Evolutionary conservation across 2,113 vertebrate genomes (phyloP).

Genomic region (Vombatus ursinus): DNA sequence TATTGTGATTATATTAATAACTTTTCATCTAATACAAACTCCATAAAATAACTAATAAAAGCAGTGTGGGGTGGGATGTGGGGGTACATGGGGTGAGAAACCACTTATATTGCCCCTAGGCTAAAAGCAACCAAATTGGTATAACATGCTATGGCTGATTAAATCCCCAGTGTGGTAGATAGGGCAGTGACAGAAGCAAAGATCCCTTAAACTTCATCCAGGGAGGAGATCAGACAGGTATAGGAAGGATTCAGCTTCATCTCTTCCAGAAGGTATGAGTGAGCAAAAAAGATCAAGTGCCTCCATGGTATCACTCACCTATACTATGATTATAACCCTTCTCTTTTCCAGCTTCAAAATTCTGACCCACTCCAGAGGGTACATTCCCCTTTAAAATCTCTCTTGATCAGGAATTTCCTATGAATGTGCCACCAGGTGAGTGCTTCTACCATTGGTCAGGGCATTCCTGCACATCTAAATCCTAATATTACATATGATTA

Average conservation of each 20-base stretch:
- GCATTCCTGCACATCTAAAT: background rate
- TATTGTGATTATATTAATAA: background rate
- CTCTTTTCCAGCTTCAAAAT: background rate
- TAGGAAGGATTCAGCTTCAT: background rate
- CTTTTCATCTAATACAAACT: background rate
- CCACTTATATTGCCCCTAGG: background rate
- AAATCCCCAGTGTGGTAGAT: background rate
- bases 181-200: background rate
- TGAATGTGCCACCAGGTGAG: background rate
- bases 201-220: background rate
- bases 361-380: background rate
- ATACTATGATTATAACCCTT: background rate
- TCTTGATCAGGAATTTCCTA: background rate
- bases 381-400: background rate
- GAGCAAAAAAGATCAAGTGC: background rate
- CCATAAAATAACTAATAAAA: background rate
- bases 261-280: background rate
- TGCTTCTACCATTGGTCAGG: background rate
- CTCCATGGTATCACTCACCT: background rate
- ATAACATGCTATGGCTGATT: background rate
- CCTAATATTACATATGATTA: background rate
- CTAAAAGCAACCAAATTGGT: background rate
- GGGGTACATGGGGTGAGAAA: no score
- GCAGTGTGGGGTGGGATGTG: background rate
- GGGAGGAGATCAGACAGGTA: background rate